Base-by-base conservation (phyloP, 2,888 invertebrate species). In the Caenorhabditis afra region DNA sequence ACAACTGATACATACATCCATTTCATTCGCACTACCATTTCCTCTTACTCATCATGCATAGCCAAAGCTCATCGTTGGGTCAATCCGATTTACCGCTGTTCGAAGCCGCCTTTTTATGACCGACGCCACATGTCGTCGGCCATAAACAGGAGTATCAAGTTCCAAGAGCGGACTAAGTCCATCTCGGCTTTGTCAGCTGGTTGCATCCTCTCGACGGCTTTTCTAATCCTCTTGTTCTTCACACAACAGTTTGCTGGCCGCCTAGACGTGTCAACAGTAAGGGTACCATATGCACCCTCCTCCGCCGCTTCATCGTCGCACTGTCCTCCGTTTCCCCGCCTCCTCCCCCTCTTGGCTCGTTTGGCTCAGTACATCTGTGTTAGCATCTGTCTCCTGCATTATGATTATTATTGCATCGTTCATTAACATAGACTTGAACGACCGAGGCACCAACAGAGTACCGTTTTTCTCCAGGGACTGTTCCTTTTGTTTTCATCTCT, bases 331-430 rank as follows among this genome's bases (percentile, higher is more conserved):
- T 29, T 7, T 29, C 29, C 49, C 45, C 62, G 47, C 62, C 62
- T 49, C 55, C 59, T 29, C 39, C 71, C 39, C 61, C 52, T 37
- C 66, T 49, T 52, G 35, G 57, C 35, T 44, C 65, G 57, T 57
- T 67, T 62, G 67, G 55, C 66, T 62, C 62, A 20, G 67, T 77
- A 65, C 77, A 77, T 77, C 77, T 77, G 77, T 77, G 70, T 77
- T 52, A 77, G 77, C 77, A 77, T 77, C 77, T 77, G 77, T 70
- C 70, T 65, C 35, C 59, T 65, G 58, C 68, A 76, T 76, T 64
- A 76, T 76, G 62, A 68, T 62, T 66, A 74, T 67, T 59, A 76
- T 68, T 57, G 67, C 76, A 68, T 68, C 76, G 62, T 68, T 74
- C 74, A 74, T 74, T 74, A 74, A 74, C 74, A 74, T 74, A 59